Evolutionary conservation across 2,888 invertebrate genomes (phyloP), one percentile per base, ranked within the genome.

Genomic region (Lithosia quadra): DNA sequence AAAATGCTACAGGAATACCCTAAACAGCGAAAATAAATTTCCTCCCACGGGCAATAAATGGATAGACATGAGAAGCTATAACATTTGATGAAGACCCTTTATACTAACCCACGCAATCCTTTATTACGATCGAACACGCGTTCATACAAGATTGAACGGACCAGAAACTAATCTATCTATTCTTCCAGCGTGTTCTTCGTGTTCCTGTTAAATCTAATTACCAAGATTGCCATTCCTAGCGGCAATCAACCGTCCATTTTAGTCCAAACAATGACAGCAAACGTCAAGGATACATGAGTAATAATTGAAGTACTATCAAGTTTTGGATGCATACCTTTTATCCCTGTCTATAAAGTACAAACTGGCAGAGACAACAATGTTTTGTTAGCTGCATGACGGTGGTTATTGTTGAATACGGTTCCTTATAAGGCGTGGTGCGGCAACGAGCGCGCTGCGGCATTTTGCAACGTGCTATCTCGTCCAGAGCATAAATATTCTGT

Each of bases 351-450:
- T 24, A 60, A 61, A 56, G 34, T 72, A 62, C 55, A 39, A 69
- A 71, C 67, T 63, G 67, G 82, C 72, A 59, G 73, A 72, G 75
- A 79, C 72, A 71, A 70, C 77, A 69, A 72, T 34, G 56, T 67
- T 58, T 56, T 33, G 72, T 70, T 72, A 73, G 69, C 73, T 76
- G 69, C 65, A 76, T 76, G 72, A 74, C 73, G 56, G 73, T 78
- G 72, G 77, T 70, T 76, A 80, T 79, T 80, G 75, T 84, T 84
- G 79, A 85, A 85, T 84, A 82, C 82, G 72, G 80, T 73, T 81
- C 88, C 85, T 83, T 88, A 87, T 86, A 81, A 79, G 85, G 86
- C 74, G 75, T 78, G 84, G 77, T 79, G 80, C 75, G 78, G 77
- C 79, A 71, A 64, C 65, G 58, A 71, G 66, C 75, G 67, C 73